These are phyloP conservation scores for Pelmatolapia mariae DNA, from an alignment of 2,113 vertebrate species.

Conservation along the genomic window DNA sequence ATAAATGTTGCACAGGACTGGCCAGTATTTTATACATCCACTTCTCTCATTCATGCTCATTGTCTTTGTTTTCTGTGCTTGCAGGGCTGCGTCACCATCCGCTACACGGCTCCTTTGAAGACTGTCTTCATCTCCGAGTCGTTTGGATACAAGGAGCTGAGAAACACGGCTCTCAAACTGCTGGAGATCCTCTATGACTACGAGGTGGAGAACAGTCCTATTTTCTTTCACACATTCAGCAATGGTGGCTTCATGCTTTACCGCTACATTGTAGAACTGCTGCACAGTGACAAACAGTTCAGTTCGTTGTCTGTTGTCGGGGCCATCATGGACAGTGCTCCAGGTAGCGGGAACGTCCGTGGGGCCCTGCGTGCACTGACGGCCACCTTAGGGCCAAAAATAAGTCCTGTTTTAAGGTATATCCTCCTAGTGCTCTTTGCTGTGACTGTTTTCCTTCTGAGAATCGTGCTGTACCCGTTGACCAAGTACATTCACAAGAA, in stretches of 20 bases:
- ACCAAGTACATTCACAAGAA: constrained; percentile 84
- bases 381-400: constrained; percentile 66
- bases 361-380: constrained; percentile 83
- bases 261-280: constrained; percentile 83
- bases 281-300: constrained; percentile 76
- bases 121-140: constrained; percentile 88
- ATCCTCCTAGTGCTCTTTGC: constrained; percentile 75
- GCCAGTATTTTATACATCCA: not conserved
- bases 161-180: constrained; percentile 76
- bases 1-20: not conserved
- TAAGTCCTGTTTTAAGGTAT: constrained; percentile 68
- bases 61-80: not conserved
- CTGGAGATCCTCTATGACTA: constrained; percentile 89
- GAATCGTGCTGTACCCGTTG: constrained; percentile 81
- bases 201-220: constrained; percentile 82
- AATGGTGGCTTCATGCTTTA: constrained; percentile 95
- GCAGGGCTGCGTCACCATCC: constrained; percentile 88
- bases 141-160: constrained; percentile 86
- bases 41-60: not conserved
- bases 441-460: constrained; percentile 67
- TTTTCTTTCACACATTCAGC: constrained; percentile 94
- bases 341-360: constrained; percentile 80
- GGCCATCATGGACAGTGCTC: constrained; percentile 87
- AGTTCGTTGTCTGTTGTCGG: constrained; percentile 78
- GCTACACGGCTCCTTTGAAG: constrained; percentile 87